phyloP scores from a whole-genome alignment of 1,140 invertebrate genomes.

The Kradibia gibbosae region DNA sequence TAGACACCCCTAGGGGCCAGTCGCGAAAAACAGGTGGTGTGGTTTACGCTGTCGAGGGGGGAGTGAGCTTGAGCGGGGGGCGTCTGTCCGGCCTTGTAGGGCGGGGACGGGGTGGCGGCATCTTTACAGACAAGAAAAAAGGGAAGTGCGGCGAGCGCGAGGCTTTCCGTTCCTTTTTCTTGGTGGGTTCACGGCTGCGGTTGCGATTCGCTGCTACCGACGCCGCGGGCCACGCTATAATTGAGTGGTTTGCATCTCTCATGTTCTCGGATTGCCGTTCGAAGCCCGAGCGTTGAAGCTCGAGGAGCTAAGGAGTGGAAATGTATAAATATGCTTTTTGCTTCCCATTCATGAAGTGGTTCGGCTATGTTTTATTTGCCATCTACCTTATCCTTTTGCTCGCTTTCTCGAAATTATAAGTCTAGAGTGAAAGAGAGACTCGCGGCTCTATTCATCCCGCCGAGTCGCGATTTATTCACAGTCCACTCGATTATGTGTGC shows the following conservation, averaged over 20 bases:
- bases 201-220: conserved; percentile 48
- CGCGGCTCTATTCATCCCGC: not conserved
- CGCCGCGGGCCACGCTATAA: conserved; percentile 62
- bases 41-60: no score
- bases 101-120: not conserved
- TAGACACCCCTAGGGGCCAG: not conserved
- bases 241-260: conserved; percentile 70
- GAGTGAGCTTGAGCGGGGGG: no score
- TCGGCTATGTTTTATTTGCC: not conserved
- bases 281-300: conserved; percentile 44
- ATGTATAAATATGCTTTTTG: conserved; percentile 14
- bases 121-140: not conserved
- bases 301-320: conserved; percentile 38
- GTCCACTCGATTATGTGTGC: not conserved
- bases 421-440: not conserved
- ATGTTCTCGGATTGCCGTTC: conserved; percentile 37
- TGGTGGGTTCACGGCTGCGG: not conserved
- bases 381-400: not conserved
- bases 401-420: conserved; percentile 10
- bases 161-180: not conserved
- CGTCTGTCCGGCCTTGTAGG: no score
- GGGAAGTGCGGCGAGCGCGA: not conserved
- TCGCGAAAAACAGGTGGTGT: not conserved
- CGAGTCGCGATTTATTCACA: not conserved
- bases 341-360: conserved; percentile 23